Evolutionary conservation across 2,113 vertebrate genomes (phyloP), one percentile per base, ranked within the genome.

Genomic region (Herpetotheres cachinnans): DNA sequence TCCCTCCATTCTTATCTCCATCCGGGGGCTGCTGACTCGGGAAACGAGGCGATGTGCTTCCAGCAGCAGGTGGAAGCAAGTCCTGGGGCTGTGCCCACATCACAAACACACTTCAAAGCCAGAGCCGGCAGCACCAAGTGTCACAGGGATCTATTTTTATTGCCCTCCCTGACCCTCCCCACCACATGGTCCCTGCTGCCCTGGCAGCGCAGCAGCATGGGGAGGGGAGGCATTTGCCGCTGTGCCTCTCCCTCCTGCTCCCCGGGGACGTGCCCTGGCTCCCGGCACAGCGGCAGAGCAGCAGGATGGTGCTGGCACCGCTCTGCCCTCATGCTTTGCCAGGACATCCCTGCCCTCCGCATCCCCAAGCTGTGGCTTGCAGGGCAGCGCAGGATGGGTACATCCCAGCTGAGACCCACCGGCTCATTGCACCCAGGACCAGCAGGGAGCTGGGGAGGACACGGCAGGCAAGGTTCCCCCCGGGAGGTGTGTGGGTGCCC

Each of bases 401-500:
- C 1, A 0, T n/a, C 44, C 20, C 56, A 11, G 26, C 52, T 7
- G 72, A 16, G 46, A 46, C 38, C 47, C 40, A 2, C 26, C 74
- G 16, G 74, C 52, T 36, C 55, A 10, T 38, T 13, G 55, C 61
- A n/a, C 67, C 27, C 72, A 3, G 3, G 12, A 46, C 59, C 27
- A 40, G 42, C 27, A 16, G 76, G 36, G 25, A 52, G 36, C n/a
- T 24, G 54, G 5, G 36, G 38, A 44, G 42, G 15, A 38, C n/a
- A 8, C 2, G 2, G 56, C 3, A 2, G 56, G 44, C 3, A 4
- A 10, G 16, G 62, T 8, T 63, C 14, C n/a, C 30, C 38, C 58
- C 2, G 0, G 62, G n/a, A 58, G 5, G 38, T 0, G 0, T 3
- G 30, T 0, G 3, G 30, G 30, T 49, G 47, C 59, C 52, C 34